These are phyloP conservation scores for Poeciliopsis prolifica DNA, from an alignment of 2,113 vertebrate genomes.

Conservation along the genomic window DNA sequence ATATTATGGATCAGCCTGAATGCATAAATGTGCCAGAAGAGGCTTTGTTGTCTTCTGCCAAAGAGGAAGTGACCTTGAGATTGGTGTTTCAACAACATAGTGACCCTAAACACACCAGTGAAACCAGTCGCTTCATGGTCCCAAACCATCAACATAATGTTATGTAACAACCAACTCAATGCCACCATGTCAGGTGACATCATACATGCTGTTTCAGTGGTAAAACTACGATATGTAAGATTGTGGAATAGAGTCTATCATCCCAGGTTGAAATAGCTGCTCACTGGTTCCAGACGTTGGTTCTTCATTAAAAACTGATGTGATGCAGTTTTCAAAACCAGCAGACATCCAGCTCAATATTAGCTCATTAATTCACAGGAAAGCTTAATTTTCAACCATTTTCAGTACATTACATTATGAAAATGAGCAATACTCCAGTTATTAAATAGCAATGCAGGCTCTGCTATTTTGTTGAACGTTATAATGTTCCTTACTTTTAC, in stretches of 20 bases:
- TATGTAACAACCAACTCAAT: neutral
- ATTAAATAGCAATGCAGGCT: neutral
- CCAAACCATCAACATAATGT: neutral
- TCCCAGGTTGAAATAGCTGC: neutral
- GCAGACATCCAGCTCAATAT: neutral
- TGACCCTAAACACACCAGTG: neutral
- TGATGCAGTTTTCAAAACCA: neutral
- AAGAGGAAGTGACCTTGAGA: too few species aligned
- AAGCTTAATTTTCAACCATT: neutral
- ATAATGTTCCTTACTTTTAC: neutral
- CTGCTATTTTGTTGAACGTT: neutral
- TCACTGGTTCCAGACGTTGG: too few species aligned
- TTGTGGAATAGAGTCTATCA: neutral
- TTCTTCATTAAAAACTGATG: too few species aligned
- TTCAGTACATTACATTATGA: neutral
- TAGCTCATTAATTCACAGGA: neutral
- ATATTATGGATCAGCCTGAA: too few species aligned
- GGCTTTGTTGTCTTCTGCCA: too few species aligned
- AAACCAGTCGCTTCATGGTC: too few species aligned
- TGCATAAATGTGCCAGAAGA: too few species aligned
- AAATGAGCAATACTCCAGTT: neutral
- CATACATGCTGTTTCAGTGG: neutral
- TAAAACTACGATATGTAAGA: neutral
- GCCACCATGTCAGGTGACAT: neutral
- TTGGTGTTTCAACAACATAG: neutral